Conservation (phyloP, 2,113 vertebrate genomes). For the Chamaetylas fuelleborni region DNA sequence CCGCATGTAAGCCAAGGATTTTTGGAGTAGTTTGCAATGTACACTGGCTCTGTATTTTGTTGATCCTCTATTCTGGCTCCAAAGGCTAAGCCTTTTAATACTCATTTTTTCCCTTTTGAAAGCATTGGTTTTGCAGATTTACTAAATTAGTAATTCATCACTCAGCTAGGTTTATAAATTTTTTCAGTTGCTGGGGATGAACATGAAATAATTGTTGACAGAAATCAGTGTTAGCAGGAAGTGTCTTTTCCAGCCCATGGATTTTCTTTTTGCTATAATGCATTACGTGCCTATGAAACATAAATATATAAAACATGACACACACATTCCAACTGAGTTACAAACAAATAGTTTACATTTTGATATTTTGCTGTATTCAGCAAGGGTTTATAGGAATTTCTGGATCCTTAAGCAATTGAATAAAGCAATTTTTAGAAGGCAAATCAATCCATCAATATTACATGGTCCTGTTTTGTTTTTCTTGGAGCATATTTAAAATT, state of each 20-base stretch:
- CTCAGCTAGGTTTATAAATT: slow-evolving; percentile 39
- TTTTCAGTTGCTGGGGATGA: slow-evolving; percentile 31
- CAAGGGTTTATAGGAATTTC: slow-evolving; percentile 1
- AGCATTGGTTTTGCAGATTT: slow-evolving; percentile 57
- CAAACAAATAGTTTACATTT: slow-evolving; percentile 28
- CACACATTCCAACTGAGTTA: background rate
- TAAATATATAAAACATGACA: slow-evolving; percentile 18
- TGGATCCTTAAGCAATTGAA: slow-evolving; percentile 44
- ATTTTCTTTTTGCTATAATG: slow-evolving; percentile 32
- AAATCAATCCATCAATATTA: slow-evolving; percentile 54
- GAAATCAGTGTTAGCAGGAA: slow-evolving; percentile 19
- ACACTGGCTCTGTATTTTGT: slow-evolving; percentile 50
- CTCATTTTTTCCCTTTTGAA: slow-evolving; percentile 51
- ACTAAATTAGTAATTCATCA: slow-evolving; percentile 63
- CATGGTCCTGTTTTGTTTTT: slow-evolving; percentile 55
- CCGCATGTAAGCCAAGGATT: slow-evolving; percentile 52
- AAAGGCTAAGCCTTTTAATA: slow-evolving; percentile 53
- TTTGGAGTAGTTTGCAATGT: slow-evolving; percentile 58
- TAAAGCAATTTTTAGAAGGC: slow-evolving; percentile 36
- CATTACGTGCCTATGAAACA: background rate
- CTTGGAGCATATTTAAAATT: slow-evolving; percentile 66
- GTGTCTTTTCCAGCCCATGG: background rate
- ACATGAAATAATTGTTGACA: slow-evolving; percentile 56
- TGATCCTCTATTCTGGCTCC: slow-evolving; percentile 47
- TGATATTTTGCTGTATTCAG: slow-evolving; percentile 38